Percentiles rank a stretch among this genome's conserved stretches.
Conservation (phyloP, 2,113 vertebrate genomes). For the Sprattus sprattus region DNA sequence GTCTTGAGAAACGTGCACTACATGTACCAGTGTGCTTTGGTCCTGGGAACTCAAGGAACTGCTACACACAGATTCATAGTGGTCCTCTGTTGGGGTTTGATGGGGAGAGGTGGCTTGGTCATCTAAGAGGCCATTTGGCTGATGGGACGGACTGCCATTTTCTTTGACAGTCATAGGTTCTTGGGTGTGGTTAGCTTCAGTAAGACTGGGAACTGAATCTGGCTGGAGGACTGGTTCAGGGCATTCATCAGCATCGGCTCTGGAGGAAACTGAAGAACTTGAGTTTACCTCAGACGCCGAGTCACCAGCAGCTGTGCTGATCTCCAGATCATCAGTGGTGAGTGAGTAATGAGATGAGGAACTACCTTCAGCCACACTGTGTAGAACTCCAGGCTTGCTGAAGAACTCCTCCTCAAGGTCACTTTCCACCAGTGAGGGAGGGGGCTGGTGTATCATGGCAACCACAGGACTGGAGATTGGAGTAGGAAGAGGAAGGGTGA, state of each 20-base stretch:
- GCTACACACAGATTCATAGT: constrained; percentile 56
- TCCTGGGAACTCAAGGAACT: background rate
- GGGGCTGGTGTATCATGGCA: background rate
- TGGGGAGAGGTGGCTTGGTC: constrained; percentile 18
- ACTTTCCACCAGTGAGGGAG: constrained; percentile 12
- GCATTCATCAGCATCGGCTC: background rate
- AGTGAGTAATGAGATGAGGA: constrained; percentile 43
- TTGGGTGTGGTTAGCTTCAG: background rate
- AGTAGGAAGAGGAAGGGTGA: background rate
- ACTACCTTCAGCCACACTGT: constrained; percentile 42
- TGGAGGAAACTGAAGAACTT: background rate
- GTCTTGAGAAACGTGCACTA: constrained; percentile 36
- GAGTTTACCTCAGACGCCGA: background rate
- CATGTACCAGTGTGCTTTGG: constrained; percentile 38
- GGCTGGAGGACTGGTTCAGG: background rate
- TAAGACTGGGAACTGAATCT: constrained; percentile 2
- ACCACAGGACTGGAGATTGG: constrained; percentile 5
- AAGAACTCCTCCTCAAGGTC: constrained; percentile 32
- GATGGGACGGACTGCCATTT: background rate
- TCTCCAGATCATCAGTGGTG: constrained; percentile 45
- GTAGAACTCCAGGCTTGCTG: constrained; percentile 59
- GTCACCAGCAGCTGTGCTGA: constrained; percentile 23
- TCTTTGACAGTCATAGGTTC: background rate
- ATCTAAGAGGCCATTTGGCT: constrained; percentile 27
- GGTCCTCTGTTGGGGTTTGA: constrained; percentile 60